Conservation (phyloP, 1,140 invertebrate species). For the Pseudobourletiella spinata region DNA sequence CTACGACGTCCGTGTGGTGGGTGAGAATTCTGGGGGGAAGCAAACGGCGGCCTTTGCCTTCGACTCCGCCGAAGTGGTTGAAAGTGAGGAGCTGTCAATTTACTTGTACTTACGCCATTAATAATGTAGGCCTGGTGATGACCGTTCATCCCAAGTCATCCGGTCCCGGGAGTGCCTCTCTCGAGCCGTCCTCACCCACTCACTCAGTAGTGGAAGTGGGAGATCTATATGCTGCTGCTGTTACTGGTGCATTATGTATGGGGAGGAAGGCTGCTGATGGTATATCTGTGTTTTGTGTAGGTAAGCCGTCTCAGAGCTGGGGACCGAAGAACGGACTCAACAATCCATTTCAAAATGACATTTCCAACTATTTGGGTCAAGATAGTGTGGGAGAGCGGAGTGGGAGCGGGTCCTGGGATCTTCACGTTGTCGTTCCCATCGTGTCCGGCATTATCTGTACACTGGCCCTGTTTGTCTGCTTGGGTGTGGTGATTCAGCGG, state of each 20-base stretch:
- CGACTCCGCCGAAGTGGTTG: neutral
- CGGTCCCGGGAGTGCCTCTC: neutral
- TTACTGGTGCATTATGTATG: neutral
- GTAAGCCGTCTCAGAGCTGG: neutral
- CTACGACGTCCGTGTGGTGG: neutral
- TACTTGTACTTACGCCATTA: neutral
- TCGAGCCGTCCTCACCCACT: neutral
- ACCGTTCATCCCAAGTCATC: too few species aligned
- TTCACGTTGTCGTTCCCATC: slow-evolving; percentile 44
- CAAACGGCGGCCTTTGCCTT: slow-evolving; percentile 3
- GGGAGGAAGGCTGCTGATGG: neutral
- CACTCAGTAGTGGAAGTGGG: neutral
- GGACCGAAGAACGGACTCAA: slow-evolving; percentile 4
- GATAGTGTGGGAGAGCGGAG: slow-evolving; percentile 3
- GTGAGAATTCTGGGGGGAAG: slow-evolving; percentile 7
- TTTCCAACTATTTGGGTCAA: slow-evolving; percentile 8
- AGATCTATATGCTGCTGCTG: neutral
- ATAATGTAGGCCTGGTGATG: neutral
- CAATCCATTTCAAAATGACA: slow-evolving; percentile 5
- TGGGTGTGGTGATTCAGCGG: slow-evolving; percentile 40
- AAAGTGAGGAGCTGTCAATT: slow-evolving; percentile 1
- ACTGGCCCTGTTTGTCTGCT: slow-evolving; percentile 42
- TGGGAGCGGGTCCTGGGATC: slow-evolving; percentile 35
- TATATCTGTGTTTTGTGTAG: neutral
- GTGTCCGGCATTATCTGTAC: slow-evolving; percentile 39